Base-by-base conservation (phyloP, 30 jellyfish, hydroid and myxozoan species). In the Aurelia aurita complex sp. Pacific region DNA sequence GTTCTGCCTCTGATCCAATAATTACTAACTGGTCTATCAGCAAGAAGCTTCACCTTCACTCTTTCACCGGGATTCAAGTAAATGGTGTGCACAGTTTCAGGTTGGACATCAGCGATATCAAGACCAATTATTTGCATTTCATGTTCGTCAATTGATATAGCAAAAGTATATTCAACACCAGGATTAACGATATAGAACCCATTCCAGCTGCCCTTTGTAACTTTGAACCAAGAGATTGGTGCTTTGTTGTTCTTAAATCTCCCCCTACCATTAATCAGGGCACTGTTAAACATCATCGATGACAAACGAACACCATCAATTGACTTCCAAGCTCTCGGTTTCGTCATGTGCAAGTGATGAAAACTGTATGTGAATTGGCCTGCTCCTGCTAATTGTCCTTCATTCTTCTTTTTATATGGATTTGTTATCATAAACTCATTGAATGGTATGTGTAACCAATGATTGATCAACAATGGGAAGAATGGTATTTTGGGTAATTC, bases 51-150 rank as follows among this genome's bases (percentile, higher is more conserved):
- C n/a, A 90, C 85, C 40, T 67, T 88, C 29, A 73, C 89, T 50
- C 97, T 67, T 67, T 91, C 97, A 29, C 97, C 97, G 1, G 97
- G 97, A 73, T 91, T 91, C 61, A 91, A 64, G 76, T 85, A 85
- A 34, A 91, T 50, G 15, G 89, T 60, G 46, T 79, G 92, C 19
- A 85, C 96, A 19, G 87, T 69, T 76, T 46, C 61, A 8, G 97
- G 97, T 74, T 91, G 68, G 9, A 91, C 77, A 10, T 69, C 92
- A 2, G 83, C 77, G 13, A 81, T 88, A 43, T 86, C 97, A 10
- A 94, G 79, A 10, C 85, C 86, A 7, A 73, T 80, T 10, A 91
- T 64, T 51, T 17, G 70, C 61, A 91, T 23, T 52, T 74, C 64
- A 77, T 91, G 97, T 57, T 80, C 75, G 51, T 90, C 97, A 9